Percentiles rank a stretch among this genome's conserved stretches.
These are phyloP conservation scores for Ceratina japonica DNA, from an alignment of 1,140 invertebrate species.

Conservation along the genomic window DNA sequence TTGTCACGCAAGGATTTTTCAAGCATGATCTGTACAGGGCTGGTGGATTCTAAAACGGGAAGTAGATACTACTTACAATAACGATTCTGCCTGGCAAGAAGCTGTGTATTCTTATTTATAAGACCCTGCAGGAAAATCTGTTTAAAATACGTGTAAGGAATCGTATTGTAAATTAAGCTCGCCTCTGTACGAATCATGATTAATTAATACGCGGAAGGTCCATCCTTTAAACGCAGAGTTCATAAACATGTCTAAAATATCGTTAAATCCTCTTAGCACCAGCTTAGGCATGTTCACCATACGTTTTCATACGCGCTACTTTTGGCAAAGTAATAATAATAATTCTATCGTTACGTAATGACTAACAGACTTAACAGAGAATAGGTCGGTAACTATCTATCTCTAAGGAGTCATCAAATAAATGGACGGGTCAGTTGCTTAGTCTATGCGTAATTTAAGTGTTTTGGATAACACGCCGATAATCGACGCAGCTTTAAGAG, in stretches of 20 bases:
- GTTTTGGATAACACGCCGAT: conserved; percentile 14
- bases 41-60: not conserved
- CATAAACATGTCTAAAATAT: conserved; percentile 37
- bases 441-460: conserved; percentile 44
- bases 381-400: conserved; percentile 32
- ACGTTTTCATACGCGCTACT: conserved; percentile 21
- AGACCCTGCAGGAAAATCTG: conserved; percentile 11
- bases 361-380: conserved; percentile 41
- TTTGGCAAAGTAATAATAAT: conserved; percentile 44
- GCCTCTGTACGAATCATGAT: conserved; percentile 19
- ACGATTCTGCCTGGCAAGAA: conserved; percentile 17
- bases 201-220: too few relatives aligned
- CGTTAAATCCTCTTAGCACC: conserved; percentile 54
- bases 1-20: conserved; percentile 6
- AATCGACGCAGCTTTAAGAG: conserved; percentile 39
- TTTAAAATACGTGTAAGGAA: conserved; percentile 5
- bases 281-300: conserved; percentile 41
- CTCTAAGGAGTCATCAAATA: conserved; percentile 51
- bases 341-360: conserved; percentile 25
- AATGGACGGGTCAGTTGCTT: conserved; percentile 59
- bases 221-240: conserved; percentile 9
- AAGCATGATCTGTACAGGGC: conserved; percentile 21
- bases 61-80: conserved; percentile 26
- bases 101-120: conserved; percentile 1
- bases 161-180: conserved; percentile 11